These are phyloP conservation scores for Podotricha telesiphe DNA, from an alignment of 2,888 invertebrate species.

Conservation along the genomic window DNA sequence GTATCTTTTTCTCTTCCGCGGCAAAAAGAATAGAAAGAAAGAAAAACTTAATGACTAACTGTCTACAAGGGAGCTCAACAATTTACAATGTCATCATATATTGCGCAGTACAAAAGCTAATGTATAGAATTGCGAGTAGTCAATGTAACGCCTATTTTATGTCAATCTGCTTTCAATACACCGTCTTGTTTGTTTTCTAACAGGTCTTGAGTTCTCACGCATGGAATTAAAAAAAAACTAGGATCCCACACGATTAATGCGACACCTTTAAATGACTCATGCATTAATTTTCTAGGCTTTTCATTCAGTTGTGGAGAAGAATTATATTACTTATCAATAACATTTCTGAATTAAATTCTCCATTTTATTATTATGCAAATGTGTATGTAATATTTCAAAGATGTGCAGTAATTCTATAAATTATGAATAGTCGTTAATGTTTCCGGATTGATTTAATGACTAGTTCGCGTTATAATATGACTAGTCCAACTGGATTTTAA, in stretches of 20 bases:
- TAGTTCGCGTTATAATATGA: constrained; percentile 14
- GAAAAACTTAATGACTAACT: not conserved
- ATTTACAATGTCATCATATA: constrained; percentile 28
- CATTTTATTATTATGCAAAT: not conserved
- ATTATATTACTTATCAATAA: not conserved
- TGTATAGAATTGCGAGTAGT: constrained; percentile 31
- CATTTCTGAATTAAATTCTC: not conserved
- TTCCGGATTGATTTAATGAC: constrained; percentile 25
- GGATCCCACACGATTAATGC: constrained; percentile 1
- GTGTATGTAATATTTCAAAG: constrained; percentile 13
- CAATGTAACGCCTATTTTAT: constrained; percentile 43
- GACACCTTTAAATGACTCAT: constrained; percentile 11
- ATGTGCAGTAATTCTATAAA: constrained; percentile 22
- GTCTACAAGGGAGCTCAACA: constrained; percentile 22
- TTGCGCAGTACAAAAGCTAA: constrained; percentile 35
- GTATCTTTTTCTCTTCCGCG: too few relatives aligned
- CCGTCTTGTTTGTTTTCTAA: constrained; percentile 27
- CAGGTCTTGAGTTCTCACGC: constrained; percentile 15
- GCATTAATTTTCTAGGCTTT: not conserved
- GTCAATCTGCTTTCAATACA: constrained; percentile 45
- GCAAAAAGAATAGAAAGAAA: too few relatives aligned
- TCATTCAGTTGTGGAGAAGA: not conserved
- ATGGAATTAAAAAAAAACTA: constrained; percentile 15
- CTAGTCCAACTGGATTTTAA: constrained; percentile 15
- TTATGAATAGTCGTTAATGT: constrained; percentile 17